These are phyloP conservation scores for Globicephala melas DNA, from an alignment of 2,113 vertebrate genomes.

Conservation along the genomic window DNA sequence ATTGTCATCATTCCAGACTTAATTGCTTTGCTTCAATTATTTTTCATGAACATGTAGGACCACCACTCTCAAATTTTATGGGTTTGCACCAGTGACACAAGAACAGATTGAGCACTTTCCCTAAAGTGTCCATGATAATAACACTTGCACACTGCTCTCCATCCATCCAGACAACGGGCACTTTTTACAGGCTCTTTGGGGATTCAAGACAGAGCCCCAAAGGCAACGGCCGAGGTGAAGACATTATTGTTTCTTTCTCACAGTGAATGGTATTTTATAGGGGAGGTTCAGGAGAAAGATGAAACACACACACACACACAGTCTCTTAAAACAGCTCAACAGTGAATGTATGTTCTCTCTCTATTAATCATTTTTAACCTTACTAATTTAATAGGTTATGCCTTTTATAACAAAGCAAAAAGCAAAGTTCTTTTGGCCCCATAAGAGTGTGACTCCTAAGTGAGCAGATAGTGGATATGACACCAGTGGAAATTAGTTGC, in stretches of 20 bases:
- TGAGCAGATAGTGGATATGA: not conserved
- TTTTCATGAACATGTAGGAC: conserved; percentile 60
- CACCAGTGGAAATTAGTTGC: not conserved
- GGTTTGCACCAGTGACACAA: conserved; percentile 66
- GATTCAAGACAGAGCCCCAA: conserved; percentile 38
- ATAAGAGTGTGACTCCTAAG: not conserved
- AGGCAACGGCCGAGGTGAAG: conserved; percentile 64
- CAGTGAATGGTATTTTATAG: conserved; percentile 27
- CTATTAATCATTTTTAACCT: conserved; percentile 3
- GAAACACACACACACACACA: not conserved
- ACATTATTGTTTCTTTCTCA: conserved; percentile 47
- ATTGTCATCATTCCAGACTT: not conserved
- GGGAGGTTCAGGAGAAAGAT: conserved; percentile 33
- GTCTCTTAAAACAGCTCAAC: conserved; percentile 35
- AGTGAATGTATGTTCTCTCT: not conserved
- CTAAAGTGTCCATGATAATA: conserved; percentile 60
- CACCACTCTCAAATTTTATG: conserved; percentile 69
- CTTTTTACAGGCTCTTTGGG: conserved; percentile 51
- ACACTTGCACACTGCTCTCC: conserved; percentile 69
- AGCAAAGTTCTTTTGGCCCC: not conserved
- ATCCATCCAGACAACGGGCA: conserved; percentile 47
- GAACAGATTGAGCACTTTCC: conserved; percentile 71
- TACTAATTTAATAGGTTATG: conserved; percentile 14
- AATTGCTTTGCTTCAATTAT: conserved; percentile 71
- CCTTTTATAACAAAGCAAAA: not conserved